Conservation (phyloP, 2,113 vertebrate genomes). For the Hassar affinis region DNA sequence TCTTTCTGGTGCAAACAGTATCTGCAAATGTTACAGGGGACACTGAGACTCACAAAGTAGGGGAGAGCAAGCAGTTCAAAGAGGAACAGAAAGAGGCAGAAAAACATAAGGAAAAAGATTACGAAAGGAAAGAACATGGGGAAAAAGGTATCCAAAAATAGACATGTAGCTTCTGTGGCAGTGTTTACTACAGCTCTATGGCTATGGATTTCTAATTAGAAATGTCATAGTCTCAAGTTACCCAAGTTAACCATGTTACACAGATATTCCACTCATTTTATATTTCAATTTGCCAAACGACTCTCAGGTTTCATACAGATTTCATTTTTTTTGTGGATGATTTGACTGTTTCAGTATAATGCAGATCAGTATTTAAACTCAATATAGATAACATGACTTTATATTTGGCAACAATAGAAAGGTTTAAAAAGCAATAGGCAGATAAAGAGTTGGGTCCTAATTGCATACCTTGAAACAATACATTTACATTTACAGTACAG, state of each 20-base stretch:
- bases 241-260: not conserved
- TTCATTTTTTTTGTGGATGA: not conserved
- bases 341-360: not conserved
- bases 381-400: not conserved
- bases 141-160: conserved; percentile 64
- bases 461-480: not conserved
- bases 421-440: not conserved
- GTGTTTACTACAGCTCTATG: not conserved
- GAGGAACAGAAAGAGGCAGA: conserved; percentile 36
- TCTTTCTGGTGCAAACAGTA: conserved; percentile 42
- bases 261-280: conserved; percentile 26
- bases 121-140: conserved; percentile 61
- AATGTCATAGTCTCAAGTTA: not conserved
- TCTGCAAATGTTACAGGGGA: conserved; percentile 29
- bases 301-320: not conserved
- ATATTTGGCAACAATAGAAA: not conserved
- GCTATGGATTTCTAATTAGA: conserved; percentile 2
- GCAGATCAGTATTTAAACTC: not conserved
- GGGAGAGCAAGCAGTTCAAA: conserved; percentile 40
- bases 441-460: not conserved
- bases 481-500: no score
- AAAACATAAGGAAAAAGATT: conserved; percentile 50
- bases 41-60: conserved; percentile 10
- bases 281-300: not conserved
- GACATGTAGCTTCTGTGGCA: conserved; percentile 7